Conservation (phyloP, 2,797 vertebrate species). For the Gymnopithys bicolor region DNA sequence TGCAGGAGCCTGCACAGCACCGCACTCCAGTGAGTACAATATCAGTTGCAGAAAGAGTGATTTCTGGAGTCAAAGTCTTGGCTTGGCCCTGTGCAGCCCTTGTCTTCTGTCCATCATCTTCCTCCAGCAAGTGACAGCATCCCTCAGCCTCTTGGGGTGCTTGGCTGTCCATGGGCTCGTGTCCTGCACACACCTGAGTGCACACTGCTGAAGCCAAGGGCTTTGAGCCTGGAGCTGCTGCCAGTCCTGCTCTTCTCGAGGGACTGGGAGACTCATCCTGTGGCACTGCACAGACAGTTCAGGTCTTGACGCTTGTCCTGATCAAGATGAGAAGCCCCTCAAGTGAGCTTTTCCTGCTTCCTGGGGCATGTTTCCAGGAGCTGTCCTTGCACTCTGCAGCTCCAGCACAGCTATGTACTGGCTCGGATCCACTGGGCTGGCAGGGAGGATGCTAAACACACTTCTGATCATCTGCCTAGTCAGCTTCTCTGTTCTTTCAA, state of each 20-base stretch:
- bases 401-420: background rate
- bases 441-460: constrained; percentile 11
- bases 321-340: background rate
- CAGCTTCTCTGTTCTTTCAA: constrained; percentile 42
- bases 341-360: background rate
- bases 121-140: background rate
- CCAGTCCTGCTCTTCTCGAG: background rate
- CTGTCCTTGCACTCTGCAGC: background rate
- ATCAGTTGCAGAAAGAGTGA: background rate
- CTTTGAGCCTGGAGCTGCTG: background rate
- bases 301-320: background rate
- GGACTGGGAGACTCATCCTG: background rate
- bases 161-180: rapidly evolving
- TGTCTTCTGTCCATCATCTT: background rate
- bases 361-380: background rate
- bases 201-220: rapidly evolving
- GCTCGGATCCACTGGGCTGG: background rate
- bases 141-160: background rate
- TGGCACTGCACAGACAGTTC: rapidly evolving
- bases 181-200: rapidly evolving
- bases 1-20: background rate
- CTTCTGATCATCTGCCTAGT: constrained; percentile 51
- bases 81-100: background rate
- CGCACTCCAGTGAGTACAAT: background rate
- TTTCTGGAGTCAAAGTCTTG: background rate